Evolutionary conservation across 2,797 vertebrate genomes (phyloP).

Genomic region (Melanogrammus aeglefinus): DNA sequence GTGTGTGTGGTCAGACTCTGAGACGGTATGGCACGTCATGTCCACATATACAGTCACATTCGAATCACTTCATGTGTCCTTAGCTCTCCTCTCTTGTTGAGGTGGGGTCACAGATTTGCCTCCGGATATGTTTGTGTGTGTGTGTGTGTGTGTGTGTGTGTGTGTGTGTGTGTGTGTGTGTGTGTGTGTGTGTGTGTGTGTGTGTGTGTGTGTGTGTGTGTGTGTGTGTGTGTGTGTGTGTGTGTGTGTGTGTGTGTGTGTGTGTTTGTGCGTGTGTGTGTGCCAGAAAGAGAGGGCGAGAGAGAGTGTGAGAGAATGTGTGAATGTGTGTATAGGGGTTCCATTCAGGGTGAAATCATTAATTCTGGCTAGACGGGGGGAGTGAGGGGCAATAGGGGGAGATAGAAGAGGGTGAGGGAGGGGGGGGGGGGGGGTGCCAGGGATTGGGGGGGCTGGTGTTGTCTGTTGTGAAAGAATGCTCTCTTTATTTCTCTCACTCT

Average conservation of each 20-base stretch:
- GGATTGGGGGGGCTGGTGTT: conserved; percentile 33
- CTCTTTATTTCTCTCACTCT: conserved; percentile 58
- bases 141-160: conserved; percentile 20
- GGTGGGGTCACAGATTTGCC: conserved; percentile 60
- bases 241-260: conserved; percentile 12
- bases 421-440: conserved; percentile 1
- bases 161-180: not conserved
- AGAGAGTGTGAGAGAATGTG: conserved; percentile 20
- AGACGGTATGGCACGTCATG: not conserved
- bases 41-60: conserved; percentile 15
- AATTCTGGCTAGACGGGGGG: conserved; percentile 56
- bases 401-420: conserved; percentile 43
- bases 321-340: conserved; percentile 47
- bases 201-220: conserved; percentile 12
- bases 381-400: conserved; percentile 38
- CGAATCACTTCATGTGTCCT: conserved; percentile 55
- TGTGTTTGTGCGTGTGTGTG: conserved; percentile 16
- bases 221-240: conserved; percentile 15
- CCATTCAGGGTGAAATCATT: conserved; percentile 66
- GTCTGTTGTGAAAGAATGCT: conserved; percentile 62
- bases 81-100: conserved; percentile 52
- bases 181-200: conserved; percentile 7
- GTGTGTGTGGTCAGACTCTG: conserved; percentile 13
- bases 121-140: conserved; percentile 26
- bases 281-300: not conserved